A percentile compares a stretch with the other conserved stretches of the same genome.
phyloP scores from a whole-genome alignment of 2,113 vertebrate species.

The Crypturellus undulatus region DNA sequence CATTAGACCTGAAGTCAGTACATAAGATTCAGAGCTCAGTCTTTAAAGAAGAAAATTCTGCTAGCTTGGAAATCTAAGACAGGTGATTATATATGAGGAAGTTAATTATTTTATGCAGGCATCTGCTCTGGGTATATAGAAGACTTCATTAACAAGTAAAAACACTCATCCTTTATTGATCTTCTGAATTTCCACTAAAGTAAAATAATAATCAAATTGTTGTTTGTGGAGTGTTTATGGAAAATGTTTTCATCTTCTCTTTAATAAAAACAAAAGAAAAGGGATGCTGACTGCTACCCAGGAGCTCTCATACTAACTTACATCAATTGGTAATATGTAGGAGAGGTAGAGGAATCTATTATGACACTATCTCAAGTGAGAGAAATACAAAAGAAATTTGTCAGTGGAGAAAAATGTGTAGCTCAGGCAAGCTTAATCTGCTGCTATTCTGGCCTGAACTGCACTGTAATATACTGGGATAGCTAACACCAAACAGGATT shows the following conservation, averaged over 20 bases:
- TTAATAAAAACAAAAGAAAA: background rate
- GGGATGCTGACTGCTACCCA: background rate
- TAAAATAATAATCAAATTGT: background rate
- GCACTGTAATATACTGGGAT: background rate
- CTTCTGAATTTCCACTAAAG: background rate
- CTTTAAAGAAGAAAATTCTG: background rate
- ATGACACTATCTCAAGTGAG: background rate
- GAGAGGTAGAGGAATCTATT: background rate
- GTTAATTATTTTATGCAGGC: background rate
- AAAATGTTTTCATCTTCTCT: background rate
- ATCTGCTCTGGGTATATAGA: background rate
- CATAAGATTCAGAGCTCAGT: background rate
- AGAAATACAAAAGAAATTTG: background rate
- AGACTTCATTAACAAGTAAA: background rate
- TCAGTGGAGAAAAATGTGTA: background rate
- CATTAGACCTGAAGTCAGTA: background rate
- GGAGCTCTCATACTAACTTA: background rate
- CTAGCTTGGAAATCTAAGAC: background rate
- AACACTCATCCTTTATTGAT: accelerated
- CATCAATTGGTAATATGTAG: background rate
- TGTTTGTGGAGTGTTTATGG: background rate
- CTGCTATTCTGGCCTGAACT: background rate
- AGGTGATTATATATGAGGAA: background rate
- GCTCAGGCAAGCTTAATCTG: background rate
- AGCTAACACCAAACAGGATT: background rate